Conservation (phyloP, 1,140 invertebrate species). For the Anagrus nilaparvatae region DNA sequence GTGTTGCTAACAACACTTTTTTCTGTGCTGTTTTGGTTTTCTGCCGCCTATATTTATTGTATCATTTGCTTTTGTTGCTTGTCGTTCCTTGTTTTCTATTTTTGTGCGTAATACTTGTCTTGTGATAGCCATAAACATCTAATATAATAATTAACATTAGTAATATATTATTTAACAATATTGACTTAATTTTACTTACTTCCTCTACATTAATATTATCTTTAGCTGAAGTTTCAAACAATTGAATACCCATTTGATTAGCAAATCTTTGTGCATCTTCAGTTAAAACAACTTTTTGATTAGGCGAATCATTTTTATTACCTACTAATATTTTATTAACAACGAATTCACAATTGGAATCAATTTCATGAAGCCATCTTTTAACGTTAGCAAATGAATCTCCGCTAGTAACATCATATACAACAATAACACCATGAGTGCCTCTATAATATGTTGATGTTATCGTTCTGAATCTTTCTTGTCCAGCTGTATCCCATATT, state of each 20-base stretch:
- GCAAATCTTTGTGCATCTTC: conserved; percentile 96
- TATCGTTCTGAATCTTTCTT: conserved; percentile 92
- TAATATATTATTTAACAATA: conserved; percentile 44
- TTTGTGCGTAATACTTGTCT: conserved; percentile 59
- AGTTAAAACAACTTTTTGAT: conserved; percentile 91
- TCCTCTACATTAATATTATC: conserved; percentile 99
- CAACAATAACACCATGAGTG: conserved; percentile 97
- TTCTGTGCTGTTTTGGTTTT: conserved; percentile 38
- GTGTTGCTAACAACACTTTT: conserved; percentile 40
- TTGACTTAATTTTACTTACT: conserved; percentile 45
- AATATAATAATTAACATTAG: conserved; percentile 5
- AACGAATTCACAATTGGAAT: conserved; percentile 94
- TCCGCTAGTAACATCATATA: conserved; percentile 98
- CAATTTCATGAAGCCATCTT: conserved; percentile 95
- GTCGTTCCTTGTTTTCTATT: conserved; percentile 50
- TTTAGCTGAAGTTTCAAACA: conserved; percentile 98
- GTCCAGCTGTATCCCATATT: conserved; percentile 95
- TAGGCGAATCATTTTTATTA: conserved; percentile 97
- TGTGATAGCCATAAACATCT: conserved; percentile 70
- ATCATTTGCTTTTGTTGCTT: conserved; percentile 48
- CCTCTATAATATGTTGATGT: conserved; percentile 94
- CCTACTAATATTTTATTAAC: conserved; percentile 99
- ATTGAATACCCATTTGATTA: conserved; percentile 89
- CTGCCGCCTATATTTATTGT: conserved; percentile 45
- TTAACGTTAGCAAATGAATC: conserved; percentile 99